Evolutionary conservation across 2,888 invertebrate genomes (phyloP), one percentile per base, ranked within the genome.

Genomic region (Priocnemis perturbator): DNA sequence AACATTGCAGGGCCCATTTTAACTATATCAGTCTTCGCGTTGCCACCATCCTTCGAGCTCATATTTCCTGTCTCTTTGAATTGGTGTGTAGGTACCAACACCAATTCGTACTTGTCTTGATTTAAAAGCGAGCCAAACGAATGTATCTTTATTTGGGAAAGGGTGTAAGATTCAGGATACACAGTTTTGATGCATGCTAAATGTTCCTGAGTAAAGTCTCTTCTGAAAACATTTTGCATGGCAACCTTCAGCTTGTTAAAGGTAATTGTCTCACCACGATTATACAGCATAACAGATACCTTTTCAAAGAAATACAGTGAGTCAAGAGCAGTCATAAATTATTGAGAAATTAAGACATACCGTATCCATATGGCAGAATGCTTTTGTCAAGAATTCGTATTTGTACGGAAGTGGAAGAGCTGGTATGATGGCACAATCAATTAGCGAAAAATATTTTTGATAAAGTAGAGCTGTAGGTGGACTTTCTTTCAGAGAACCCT

Each of bases 201-300:
- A 87, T 96, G 95, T 69, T 92, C 92, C 79, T 94, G 92, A 47
- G 92, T 93, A 83, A 97, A 94, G 86, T 94, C 95, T 77, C 95
- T 93, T 78, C 95, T 93, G n/a, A 95, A 89, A 92, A 98, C 94
- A 83, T 96, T 94, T 89, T 98, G 96, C 0, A 98, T 95, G 0
- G 96, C 96, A 9, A 95, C 93, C 86, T 95, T 96, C 0, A 98
- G 90, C 90, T 97, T 98, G 69, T 93, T 91, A 86, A 97, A 97
- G 0, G 97, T 97, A 67, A 97, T 94, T 62, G 92, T 92, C 90
- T 98, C 98, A 86, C 94, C 95, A 64, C 98, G 93, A 88, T 97
- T 97, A 87, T 93, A 94, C 69, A 97, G 91, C 90, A 98, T 94
- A 69, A 96, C 93, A 64, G 82, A 76, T 15, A 88, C 83, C 87